phyloP scores from a whole-genome alignment of 1,140 invertebrate genomes.

The Aplysia californica region DNA sequence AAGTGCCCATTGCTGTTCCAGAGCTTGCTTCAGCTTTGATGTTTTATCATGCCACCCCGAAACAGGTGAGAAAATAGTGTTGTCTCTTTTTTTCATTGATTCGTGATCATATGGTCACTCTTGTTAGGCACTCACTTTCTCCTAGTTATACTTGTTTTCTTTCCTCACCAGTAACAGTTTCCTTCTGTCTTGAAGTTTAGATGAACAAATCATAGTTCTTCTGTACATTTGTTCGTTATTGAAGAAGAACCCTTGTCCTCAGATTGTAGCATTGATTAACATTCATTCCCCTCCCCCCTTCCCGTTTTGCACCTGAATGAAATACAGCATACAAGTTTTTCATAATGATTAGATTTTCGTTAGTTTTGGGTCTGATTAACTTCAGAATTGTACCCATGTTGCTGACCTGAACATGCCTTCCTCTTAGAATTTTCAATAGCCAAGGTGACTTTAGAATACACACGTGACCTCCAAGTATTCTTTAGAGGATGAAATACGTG shows the following conservation, averaged over 20 bases:
- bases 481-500: background rate
- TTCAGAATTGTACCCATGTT: too few relatives aligned
- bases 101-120: background rate
- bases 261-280: too few relatives aligned
- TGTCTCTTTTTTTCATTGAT: background rate
- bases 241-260: background rate
- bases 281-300: too few relatives aligned
- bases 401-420: too few relatives aligned
- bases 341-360: too few relatives aligned
- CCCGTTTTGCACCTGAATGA: too few relatives aligned
- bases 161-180: background rate
- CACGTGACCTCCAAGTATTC: background rate
- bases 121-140: background rate
- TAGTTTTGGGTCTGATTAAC: too few relatives aligned
- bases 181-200: background rate
- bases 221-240: background rate
- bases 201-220: background rate
- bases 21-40: conserved; percentile 83
- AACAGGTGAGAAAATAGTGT: conserved; percentile 52
- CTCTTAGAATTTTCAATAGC: too few relatives aligned
- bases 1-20: conserved; percentile 77
- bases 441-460: background rate
- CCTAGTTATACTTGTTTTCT: background rate
- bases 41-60: conserved; percentile 74
- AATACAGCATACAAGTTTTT: too few relatives aligned